Conservation (phyloP, 2,797 vertebrate genomes). For the Enteromius paludinosus region DNA sequence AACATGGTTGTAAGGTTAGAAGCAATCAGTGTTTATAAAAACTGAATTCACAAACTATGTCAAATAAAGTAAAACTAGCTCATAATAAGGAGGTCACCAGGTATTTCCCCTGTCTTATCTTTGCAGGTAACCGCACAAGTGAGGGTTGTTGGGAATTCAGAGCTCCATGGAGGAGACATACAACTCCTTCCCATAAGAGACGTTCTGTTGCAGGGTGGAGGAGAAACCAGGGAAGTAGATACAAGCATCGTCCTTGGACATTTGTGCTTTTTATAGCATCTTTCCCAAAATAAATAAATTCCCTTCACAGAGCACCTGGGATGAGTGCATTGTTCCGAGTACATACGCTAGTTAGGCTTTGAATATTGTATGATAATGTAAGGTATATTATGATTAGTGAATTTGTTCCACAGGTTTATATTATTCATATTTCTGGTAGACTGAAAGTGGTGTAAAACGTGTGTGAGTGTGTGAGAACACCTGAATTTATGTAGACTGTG, state of each 20-base stretch:
- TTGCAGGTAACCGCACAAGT: slow-evolving; percentile 66
- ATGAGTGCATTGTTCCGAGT: neutral
- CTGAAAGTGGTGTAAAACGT: slow-evolving; percentile 14
- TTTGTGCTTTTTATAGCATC: slow-evolving; percentile 79
- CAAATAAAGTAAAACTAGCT: neutral
- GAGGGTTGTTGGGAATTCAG: slow-evolving; percentile 66
- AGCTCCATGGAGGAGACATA: slow-evolving; percentile 69
- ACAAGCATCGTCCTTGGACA: slow-evolving; percentile 68
- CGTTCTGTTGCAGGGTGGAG: slow-evolving; percentile 61
- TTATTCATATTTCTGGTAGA: neutral
- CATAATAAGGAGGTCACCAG: neutral
- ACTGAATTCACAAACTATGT: neutral
- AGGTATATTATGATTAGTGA: neutral
- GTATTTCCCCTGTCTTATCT: neutral
- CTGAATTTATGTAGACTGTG: slow-evolving; percentile 13
- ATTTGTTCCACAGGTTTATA: slow-evolving; percentile 4
- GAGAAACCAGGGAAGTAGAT: slow-evolving; percentile 34
- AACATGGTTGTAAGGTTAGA: slow-evolving; percentile 69
- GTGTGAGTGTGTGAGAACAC: neutral
- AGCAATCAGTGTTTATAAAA: neutral
- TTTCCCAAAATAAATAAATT: neutral
- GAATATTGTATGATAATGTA: neutral
- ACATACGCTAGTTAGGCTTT: neutral
- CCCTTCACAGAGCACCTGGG: neutral
- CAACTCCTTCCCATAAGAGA: slow-evolving; percentile 78